Conservation (phyloP, 2,888 invertebrate genomes). For the Standfussiana lucernea region DNA sequence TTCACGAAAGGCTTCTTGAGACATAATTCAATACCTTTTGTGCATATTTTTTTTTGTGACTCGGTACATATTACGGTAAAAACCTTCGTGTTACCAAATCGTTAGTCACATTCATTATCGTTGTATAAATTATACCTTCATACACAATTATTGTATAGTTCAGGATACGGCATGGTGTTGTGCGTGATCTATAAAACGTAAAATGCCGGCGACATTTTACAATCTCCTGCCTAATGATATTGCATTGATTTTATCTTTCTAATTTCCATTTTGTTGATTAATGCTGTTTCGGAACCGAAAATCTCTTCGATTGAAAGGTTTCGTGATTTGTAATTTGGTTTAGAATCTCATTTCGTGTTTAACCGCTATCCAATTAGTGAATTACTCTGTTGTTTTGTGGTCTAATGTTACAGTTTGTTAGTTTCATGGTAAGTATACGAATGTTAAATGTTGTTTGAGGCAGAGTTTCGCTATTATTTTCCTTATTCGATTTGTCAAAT, state of each 20-base stretch:
- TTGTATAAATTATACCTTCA: constrained; percentile 87
- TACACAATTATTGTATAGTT: constrained; percentile 83
- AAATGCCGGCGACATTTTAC: constrained; percentile 75
- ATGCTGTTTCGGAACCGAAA: constrained; percentile 60
- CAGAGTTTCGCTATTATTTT: not conserved
- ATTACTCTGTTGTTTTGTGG: constrained; percentile 46
- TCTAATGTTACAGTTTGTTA: constrained; percentile 14
- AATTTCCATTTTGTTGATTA: constrained; percentile 71
- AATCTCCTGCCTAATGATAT: constrained; percentile 72
- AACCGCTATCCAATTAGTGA: constrained; percentile 48
- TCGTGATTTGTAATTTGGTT: constrained; percentile 59
- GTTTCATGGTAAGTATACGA: not conserved
- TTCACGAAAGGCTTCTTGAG: constrained; percentile 72
- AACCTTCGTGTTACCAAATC: constrained; percentile 85
- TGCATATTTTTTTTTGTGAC: constrained; percentile 78
- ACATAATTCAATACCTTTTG: constrained; percentile 82
- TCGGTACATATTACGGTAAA: constrained; percentile 84
- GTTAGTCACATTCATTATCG: constrained; percentile 88
- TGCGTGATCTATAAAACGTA: constrained; percentile 84
- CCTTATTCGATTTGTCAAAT: not conserved
- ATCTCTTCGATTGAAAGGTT: constrained; percentile 65
- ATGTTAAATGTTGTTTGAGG: not conserved
- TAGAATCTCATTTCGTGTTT: constrained; percentile 56
- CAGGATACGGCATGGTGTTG: constrained; percentile 73
- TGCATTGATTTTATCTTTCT: constrained; percentile 73